Percentiles rank a stretch among this genome's conserved stretches.
Evolutionary conservation across 2,888 invertebrate genomes (phyloP).

Genomic region (Luffia ferchaultella): DNA sequence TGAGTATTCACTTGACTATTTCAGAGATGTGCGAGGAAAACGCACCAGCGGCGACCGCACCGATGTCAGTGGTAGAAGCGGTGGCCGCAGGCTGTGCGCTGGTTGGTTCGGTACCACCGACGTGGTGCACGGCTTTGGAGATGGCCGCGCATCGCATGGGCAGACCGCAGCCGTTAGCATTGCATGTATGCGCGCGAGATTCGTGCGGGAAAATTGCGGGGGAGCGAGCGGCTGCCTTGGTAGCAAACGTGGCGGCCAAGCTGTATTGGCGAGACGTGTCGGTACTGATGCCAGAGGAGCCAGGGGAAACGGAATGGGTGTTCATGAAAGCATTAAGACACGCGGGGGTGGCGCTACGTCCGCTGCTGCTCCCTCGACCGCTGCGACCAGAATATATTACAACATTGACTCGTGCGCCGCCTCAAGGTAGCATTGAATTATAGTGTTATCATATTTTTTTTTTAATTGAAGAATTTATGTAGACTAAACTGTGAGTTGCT

Average conservation of each 20-base stretch:
- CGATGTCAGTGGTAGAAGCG: background rate
- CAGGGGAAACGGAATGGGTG: background rate
- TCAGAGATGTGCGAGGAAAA: no score
- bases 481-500: no score
- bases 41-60: no score
- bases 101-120: background rate
- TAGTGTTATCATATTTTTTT: background rate
- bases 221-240: background rate
- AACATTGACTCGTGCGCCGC: background rate
- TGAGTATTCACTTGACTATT: no score
- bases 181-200: background rate
- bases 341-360: background rate
- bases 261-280: background rate
- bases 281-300: background rate
- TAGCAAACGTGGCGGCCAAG: background rate
- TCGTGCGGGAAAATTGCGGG: background rate
- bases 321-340: background rate
- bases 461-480: background rate
- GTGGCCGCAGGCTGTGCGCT: background rate
- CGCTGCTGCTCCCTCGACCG: background rate
- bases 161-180: background rate
- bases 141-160: background rate
- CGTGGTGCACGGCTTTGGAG: background rate
- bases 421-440: background rate
- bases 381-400: background rate